Base-by-base conservation (phyloP, 1,140 invertebrate species). In the Macrobrachium rosenbergii region DNA sequence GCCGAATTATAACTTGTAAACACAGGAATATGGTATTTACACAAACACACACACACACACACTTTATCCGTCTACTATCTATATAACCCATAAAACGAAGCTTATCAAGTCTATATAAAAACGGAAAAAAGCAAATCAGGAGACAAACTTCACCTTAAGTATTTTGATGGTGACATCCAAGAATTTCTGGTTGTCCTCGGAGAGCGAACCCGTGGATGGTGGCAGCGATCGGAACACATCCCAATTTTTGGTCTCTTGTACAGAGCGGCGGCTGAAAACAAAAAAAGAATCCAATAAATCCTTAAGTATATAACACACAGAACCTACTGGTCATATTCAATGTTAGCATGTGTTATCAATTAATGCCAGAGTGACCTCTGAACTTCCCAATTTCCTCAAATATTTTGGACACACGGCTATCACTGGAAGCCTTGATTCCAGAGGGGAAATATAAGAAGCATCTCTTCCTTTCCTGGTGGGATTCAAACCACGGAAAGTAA, bases 141-240 rank as follows among this genome's bases (percentile, higher is more conserved):
- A 62, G 63, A 59, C 19, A 67, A 17, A 8, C 23, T 52, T 80
- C 69, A 97, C 94, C 94, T 98, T 98, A 83, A 97, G 94, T 88
- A 97, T 93, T 92, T 96, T 96, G 58, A 98, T 95, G 63, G 96
- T 97, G 90, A 96, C 93, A 90, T 97, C 96, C 88, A 97, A 93
- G 92, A 96, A 97, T 91, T 94, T 95, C 92, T 97, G 96, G 91
- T 95, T 96, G 79, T 96, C 96, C 94, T 96, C 96, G 52, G 96
- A 97, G 77, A 96, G 96, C 88, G 96, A 96, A 92, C 97, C 96
- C 90, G 95, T 94, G 92, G 97, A 97, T 83, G 95, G 95, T 12
- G 97, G 97, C 80, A 97, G 95, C 92, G 97, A 95, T 91, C 97
- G 93, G 93, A 98, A 98, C 19, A 98, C 96, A 94, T 98, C 97